Evolutionary conservation across 1,140 invertebrate genomes (phyloP).

Genomic region (Procambarus virginalis): DNA sequence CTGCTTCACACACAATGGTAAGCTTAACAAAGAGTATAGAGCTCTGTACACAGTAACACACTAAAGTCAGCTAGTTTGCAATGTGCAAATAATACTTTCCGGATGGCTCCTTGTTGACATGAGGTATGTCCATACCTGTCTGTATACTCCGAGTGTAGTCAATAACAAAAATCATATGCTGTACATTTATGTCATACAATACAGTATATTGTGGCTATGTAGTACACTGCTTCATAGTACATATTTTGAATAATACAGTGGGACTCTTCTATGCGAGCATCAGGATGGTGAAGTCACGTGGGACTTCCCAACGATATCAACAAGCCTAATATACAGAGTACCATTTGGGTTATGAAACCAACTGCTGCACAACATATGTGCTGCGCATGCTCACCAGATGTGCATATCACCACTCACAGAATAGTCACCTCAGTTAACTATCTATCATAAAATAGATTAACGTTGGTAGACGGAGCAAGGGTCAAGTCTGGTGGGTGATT

Average conservation of each 20-base stretch:
- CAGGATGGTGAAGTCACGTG: neutral
- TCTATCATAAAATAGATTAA: too few species aligned
- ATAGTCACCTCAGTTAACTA: neutral
- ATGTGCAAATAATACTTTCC: constrained; percentile 34
- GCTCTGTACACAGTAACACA: constrained; percentile 25
- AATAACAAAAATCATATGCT: constrained; percentile 36
- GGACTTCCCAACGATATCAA: neutral
- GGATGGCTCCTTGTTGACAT: constrained; percentile 32
- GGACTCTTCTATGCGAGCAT: constrained; percentile 26
- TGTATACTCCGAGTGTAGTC: constrained; percentile 34
- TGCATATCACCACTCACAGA: neutral
- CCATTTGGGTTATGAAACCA: neutral
- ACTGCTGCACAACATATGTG: neutral
- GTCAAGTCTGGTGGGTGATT: neutral
- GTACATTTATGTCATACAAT: constrained; percentile 31
- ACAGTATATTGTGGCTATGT: constrained; percentile 27
- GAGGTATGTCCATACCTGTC: constrained; percentile 41
- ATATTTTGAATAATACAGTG: constrained; percentile 17
- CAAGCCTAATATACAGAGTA: neutral
- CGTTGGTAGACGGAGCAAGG: too few species aligned
- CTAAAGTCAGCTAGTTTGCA: neutral
- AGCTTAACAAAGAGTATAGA: neutral
- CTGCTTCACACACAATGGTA: neutral
- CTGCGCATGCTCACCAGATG: neutral
- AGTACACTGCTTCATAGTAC: constrained; percentile 33